Conservation (phyloP, 2,797 vertebrate genomes). For the Anniella stebbinsi region DNA sequence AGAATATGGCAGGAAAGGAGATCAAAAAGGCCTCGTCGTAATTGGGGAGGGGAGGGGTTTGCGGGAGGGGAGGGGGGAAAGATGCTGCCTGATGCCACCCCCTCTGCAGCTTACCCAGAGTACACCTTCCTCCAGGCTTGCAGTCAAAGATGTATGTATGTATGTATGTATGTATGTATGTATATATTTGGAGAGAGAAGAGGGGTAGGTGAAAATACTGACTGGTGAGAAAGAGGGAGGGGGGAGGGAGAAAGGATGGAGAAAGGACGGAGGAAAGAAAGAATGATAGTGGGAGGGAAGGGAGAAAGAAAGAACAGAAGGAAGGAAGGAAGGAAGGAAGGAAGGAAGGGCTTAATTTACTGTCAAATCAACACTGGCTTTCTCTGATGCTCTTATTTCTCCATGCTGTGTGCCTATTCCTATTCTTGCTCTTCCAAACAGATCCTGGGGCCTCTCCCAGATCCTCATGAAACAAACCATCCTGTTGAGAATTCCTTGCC, state of each 20-base stretch:
- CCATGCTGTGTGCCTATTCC: neutral
- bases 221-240: neutral
- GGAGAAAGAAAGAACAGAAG: too few species aligned
- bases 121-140: conserved; percentile 25
- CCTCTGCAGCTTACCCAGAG: conserved; percentile 26
- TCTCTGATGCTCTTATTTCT: neutral
- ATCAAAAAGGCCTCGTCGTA: conserved; percentile 70
- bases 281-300: too few species aligned
- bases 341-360: neutral
- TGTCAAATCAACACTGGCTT: neutral
- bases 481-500: neutral
- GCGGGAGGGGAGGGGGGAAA: conserved; percentile 14
- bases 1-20: conserved; percentile 65
- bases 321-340: too few species aligned
- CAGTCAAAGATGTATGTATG: neutral
- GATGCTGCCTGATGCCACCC: neutral
- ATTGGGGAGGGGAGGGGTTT: neutral
- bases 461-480: neutral
- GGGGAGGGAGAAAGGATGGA: neutral
- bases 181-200: neutral
- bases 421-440: neutral
- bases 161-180: too few species aligned
- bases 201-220: conserved; percentile 21
- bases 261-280: too few species aligned
- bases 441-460: neutral